A percentile compares a stretch with the other conserved stretches of the same genome.
Conservation (phyloP, 2,113 vertebrate genomes). For the Petromus typicus region DNA sequence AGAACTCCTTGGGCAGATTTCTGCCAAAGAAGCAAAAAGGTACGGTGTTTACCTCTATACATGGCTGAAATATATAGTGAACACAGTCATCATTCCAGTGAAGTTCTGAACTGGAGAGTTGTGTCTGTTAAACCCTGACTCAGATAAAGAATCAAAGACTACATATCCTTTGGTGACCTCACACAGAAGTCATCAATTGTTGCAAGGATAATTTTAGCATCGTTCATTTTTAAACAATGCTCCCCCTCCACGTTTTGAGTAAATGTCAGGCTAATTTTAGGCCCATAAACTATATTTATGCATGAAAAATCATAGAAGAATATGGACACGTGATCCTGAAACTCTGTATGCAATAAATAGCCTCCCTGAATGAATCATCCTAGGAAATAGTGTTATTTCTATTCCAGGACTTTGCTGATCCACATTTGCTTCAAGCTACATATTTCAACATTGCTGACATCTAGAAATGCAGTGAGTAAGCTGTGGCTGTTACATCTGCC, state of each 20-base stretch:
- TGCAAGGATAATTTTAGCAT: neutral
- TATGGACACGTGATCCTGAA: conserved; percentile 51
- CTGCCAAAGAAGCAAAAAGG: neutral
- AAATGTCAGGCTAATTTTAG: conserved; percentile 57
- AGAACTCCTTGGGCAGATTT: neutral
- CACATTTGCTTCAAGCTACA: conserved; percentile 47
- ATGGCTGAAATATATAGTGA: neutral
- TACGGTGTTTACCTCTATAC: neutral
- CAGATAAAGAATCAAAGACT: neutral
- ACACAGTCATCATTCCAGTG: conserved; percentile 8
- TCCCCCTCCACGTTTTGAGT: neutral
- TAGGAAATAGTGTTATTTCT: conserved; percentile 66
- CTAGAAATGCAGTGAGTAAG: neutral
- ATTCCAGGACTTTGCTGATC: conserved; percentile 61
- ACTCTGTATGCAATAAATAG: conserved; percentile 9
- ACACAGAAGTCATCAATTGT: neutral
- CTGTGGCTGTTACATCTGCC: conserved; percentile 33
- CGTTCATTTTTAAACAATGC: neutral
- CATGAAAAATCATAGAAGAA: conserved; percentile 55
- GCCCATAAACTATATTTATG: conserved; percentile 57
- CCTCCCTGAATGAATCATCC: conserved; percentile 62
- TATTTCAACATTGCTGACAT: conserved; percentile 65
- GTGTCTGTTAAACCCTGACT: neutral
- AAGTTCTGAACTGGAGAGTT: neutral
- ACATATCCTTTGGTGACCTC: conserved; percentile 9